Conservation (phyloP, 92 coral and sea anemone species). For the Phymanthus crucifer region DNA sequence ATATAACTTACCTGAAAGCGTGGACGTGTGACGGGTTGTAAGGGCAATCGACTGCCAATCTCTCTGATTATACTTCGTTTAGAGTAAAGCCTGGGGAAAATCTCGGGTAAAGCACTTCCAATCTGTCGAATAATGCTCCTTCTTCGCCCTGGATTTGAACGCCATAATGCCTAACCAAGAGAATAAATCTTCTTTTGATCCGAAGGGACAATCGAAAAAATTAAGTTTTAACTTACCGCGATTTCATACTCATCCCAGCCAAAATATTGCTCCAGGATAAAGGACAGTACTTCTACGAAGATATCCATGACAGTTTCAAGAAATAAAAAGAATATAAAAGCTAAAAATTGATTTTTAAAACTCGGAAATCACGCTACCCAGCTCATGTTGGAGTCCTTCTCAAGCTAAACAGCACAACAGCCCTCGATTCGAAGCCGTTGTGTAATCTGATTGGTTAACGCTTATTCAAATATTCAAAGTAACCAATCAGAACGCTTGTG, state of each 20-base stretch:
- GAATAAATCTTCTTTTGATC: not conserved
- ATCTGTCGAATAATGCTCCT: slow-evolving; percentile 74
- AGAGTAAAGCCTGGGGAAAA: slow-evolving; percentile 56
- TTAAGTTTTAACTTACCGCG: slow-evolving; percentile 45
- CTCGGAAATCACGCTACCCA: not conserved
- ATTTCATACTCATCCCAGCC: slow-evolving; percentile 77
- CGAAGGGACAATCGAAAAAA: not conserved
- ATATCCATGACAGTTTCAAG: slow-evolving; percentile 54
- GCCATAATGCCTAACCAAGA: slow-evolving; percentile 24
- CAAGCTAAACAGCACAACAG: slow-evolving; percentile 14
- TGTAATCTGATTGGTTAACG: slow-evolving; percentile 43
- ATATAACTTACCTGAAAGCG: slow-evolving; percentile 66
- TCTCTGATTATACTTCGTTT: slow-evolving; percentile 86
- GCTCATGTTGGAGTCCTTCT: not conserved
- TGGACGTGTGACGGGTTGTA: slow-evolving; percentile 81
- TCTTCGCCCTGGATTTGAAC: slow-evolving; percentile 49
- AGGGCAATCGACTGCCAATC: slow-evolving; percentile 87
- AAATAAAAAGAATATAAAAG: not conserved
- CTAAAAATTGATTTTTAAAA: not conserved
- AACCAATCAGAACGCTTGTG: slow-evolving; percentile 44
- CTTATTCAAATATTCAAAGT: slow-evolving; percentile 32
- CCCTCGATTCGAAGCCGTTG: not conserved
- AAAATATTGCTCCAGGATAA: slow-evolving; percentile 58
- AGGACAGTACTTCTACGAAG: slow-evolving; percentile 46
- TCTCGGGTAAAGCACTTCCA: slow-evolving; percentile 53